Base-by-base conservation (phyloP, 1,140 invertebrate genomes). In the Episyrphus balteatus region DNA sequence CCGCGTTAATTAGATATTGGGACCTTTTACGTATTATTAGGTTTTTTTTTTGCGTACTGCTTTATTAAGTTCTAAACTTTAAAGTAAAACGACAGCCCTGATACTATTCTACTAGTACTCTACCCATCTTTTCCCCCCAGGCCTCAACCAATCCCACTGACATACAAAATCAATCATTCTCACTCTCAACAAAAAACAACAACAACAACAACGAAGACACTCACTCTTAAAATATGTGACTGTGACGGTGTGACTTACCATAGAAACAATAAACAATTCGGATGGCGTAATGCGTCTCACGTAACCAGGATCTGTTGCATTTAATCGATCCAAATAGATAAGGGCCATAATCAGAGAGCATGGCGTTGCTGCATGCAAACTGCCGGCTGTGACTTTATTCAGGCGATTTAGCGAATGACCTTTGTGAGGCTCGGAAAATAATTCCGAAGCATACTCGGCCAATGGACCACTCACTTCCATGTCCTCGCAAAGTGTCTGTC, bases 241-340 rank as follows among this genome's bases (percentile, higher is more conserved):
- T n/a, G n/a, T n/a, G n/a, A n/a, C n/a, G n/a, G n/a, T n/a, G n/a
- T 26, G 15, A 68, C 68, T 72, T 78, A 94, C 92, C 79, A 95
- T 73, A 47, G 92, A 92, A 45, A 95, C 83, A 41, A 96, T 75
- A 68, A 96, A 96, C 12, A 96, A 75, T 64, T 95, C 87, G 41
- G 88, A 86, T 17, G 92, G 88, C 18, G 85, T 81, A 26, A 88
- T 79, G 63, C 76, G 73, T 56, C 81, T 75, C 21, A 93, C 70
- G 72, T 93, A 95, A 47, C 85, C 81, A 1, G 87, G 82, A 71
- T 92, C 90, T 54, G 77, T 79, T 42, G 73, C 73, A 61, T 86
- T 84, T 14, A 92, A 73, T 55, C 88, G 76, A 68, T 94, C 89
- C 41, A 94, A 72, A 66, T 96, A 97, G 2, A 96, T 72, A 51